A percentile compares a stretch with the other conserved stretches of the same genome.
phyloP scores from a whole-genome alignment of 2,797 vertebrate genomes.

The Arvicola amphibius region DNA sequence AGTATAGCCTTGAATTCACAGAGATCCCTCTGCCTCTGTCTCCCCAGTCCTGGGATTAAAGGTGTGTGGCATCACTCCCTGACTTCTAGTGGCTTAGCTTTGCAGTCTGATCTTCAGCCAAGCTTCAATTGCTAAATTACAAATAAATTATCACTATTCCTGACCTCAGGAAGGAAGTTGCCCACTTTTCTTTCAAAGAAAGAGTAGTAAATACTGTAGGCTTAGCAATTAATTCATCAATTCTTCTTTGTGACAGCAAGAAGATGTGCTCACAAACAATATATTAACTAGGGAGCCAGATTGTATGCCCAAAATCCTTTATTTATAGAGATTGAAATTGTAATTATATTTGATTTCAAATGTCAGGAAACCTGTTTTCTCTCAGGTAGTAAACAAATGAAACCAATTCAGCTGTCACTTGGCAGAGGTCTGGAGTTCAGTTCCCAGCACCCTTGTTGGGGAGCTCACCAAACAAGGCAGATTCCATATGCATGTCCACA shows the following conservation, averaged over 20 bases:
- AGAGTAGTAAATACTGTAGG: not conserved
- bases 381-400: not conserved
- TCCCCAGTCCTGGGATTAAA: no score
- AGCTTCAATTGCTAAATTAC: no score
- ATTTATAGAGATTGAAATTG: not conserved
- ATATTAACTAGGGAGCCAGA: not conserved
- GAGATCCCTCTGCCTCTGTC: no score
- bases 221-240: no score
- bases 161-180: not conserved
- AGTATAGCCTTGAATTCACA: no score
- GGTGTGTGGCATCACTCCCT: no score
- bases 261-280: not conserved
- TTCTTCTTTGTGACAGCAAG: no score
- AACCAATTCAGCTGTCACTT: not conserved
- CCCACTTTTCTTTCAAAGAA: not conserved
- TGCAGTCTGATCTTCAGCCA: no score
- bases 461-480: not conserved
- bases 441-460: not conserved
- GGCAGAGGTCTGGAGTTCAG: not conserved
- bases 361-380: not conserved
- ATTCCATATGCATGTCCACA: not conserved
- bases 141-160: no score
- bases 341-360: not conserved
- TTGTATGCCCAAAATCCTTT: not conserved
- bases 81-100: no score